Base-by-base conservation (phyloP, 2,888 invertebrate genomes). In the Limulus polyphemus region DNA sequence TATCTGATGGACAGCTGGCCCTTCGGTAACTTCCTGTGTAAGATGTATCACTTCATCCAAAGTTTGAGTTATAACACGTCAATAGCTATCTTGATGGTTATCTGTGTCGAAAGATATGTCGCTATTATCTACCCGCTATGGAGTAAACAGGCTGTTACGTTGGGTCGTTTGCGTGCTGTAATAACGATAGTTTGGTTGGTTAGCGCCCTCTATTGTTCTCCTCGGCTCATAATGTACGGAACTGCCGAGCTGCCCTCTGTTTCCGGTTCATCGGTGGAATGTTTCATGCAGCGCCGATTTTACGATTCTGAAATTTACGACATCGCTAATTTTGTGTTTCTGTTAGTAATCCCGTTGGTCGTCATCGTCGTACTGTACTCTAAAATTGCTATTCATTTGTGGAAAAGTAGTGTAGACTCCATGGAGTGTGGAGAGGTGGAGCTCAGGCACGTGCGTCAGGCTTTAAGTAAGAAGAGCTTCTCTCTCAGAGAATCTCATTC, bases 31-130 rank as follows among this genome's bases (percentile, higher is more conserved):
- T 87, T 90, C 73, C 79, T 93, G 67, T 94, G 93, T 78, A 90
- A 90, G 76, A 85, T 90, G 83, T 91, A 92, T 78, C 87, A 90
- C 79, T 91, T 91, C 74, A 85, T 90, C 17, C 87, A 90, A 75
- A 87, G 88, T 13, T 79, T 93, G 69, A 90, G 90, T 75, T 91
- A 91, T 77, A 90, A 90, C 1, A 90, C 90, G 1, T 91, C 92
- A 16, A 89, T 91, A 71, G 85, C 90, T 73, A 91, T 93, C 68
- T 79, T 93, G 67, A 88, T 92, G 49, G 88, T 91, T 57, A 88
- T 91, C 67, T 90, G 90, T 73, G 85, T 87, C 57, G 91, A 91
- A 75, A 79, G 90, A 67, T 91, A 91, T 75, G 84, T 90, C 73
- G 91, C 90, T 57, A 90, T 75, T 13, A 64, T 73, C 10, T 70